Base-by-base conservation (phyloP, 2,888 invertebrate genomes). In the Drosophila flavopinicola region DNA sequence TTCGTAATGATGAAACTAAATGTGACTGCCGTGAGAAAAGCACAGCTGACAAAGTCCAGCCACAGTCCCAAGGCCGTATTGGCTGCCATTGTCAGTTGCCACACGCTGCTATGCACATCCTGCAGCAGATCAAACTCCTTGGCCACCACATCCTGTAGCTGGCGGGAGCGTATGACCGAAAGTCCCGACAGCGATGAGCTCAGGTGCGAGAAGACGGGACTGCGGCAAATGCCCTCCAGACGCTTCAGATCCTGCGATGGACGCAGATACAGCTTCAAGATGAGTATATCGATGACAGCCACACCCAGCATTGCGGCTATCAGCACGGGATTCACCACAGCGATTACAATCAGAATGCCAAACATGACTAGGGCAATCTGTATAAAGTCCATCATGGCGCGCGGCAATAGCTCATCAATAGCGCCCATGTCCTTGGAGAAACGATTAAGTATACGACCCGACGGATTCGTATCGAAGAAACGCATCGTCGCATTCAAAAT, bases 181-280 rank as follows among this genome's bases (percentile, higher is more conserved):
- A 98, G 93, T 1, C 98, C 98, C 64, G 95, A 94, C 6, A 98
- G 92, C 0, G 97, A 95, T 0, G 97, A 95, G n/a, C 95, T 95
- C 73, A 98, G 93, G 89, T 98, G 97, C 0, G 97, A 96, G 90
- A 97, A 98, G 0, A 98, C 96, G 0, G 98, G 98, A 91, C 97
- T 97, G 66, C 96, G 93, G 57, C 94, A 93, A 59, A 94, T 94
- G 75, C 94, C 94, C 88, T 95, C 95, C 66, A 95, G 91, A 42
- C 94, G 92, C 88, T 94, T 97, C 0, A 97, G 92, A 86, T 95
- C 95, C 78, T 96, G 93, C 0, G 96, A 95, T 0, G 96, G 94
- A 10, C 93, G 92, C 37, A 97, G 89, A 88, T 96, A 97, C 86
- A 94, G 93, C 66, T 91, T 92, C 17, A 96, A 89, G 29, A 96